phyloP scores from a whole-genome alignment of 2,888 invertebrate species.

The Pterostichus madidus region DNA sequence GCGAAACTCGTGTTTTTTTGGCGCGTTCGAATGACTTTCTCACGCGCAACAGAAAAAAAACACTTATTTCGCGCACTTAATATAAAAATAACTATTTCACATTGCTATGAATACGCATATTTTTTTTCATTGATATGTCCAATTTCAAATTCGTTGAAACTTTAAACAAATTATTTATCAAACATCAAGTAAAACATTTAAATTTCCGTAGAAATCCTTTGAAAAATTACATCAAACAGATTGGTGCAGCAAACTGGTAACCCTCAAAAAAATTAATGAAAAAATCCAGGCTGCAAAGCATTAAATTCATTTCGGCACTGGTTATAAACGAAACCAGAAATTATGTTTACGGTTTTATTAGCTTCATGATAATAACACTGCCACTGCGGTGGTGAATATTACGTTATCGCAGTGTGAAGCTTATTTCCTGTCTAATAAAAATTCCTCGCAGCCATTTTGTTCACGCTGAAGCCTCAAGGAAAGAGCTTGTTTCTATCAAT shows the following conservation, averaged over 20 bases:
- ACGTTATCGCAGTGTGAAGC: slow-evolving; percentile 36
- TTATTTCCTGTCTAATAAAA: slow-evolving; percentile 32
- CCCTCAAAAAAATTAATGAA: slow-evolving; percentile 33
- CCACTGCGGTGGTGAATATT: not conserved
- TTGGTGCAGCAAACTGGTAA: not conserved
- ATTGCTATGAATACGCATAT: too few species aligned
- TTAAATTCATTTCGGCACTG: slow-evolving; percentile 6
- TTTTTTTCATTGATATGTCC: not conserved
- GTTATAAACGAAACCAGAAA: slow-evolving; percentile 27
- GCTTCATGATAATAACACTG: slow-evolving; percentile 20
- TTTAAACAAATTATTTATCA: too few species aligned
- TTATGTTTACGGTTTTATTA: slow-evolving; percentile 37
- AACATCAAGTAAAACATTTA: slow-evolving; percentile 25
- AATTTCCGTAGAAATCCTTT: slow-evolving; percentile 30
- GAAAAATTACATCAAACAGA: slow-evolving; percentile 33
- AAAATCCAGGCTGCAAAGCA: slow-evolving; percentile 11
- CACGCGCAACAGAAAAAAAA: too few species aligned
- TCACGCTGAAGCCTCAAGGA: not conserved
- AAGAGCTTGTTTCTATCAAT: slow-evolving; percentile 49
- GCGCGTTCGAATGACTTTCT: too few species aligned
- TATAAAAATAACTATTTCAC: too few species aligned
- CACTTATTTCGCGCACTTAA: too few species aligned
- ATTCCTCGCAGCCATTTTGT: slow-evolving; percentile 22
- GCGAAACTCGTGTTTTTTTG: too few species aligned
- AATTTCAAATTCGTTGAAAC: slow-evolving; percentile 20